Evolutionary conservation across 2,888 invertebrate genomes (phyloP).

Genomic region (Andricus curvator): DNA sequence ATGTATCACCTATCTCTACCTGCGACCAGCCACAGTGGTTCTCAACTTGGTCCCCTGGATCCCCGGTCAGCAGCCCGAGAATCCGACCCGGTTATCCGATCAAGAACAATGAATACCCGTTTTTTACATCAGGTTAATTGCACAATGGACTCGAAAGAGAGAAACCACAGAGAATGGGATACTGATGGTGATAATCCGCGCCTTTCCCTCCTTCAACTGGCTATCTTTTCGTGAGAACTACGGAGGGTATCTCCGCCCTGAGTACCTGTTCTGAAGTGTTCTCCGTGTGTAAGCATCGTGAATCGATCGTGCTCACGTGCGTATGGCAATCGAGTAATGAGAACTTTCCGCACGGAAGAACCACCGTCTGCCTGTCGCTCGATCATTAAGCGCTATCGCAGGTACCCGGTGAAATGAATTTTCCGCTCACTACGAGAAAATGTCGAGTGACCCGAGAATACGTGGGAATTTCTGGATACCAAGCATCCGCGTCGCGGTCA

Average conservation of each 20-base stretch:
- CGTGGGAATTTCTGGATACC: constrained; percentile 53
- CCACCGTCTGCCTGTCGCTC: constrained; percentile 50
- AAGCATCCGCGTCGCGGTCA: constrained; percentile 33
- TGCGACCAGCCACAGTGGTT: constrained; percentile 47
- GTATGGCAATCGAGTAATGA: constrained; percentile 54
- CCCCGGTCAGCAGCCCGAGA: background rate
- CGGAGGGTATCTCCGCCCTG: constrained; percentile 40
- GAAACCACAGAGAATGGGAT: constrained; percentile 5
- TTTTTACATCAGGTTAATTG: constrained; percentile 25
- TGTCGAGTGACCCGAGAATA: constrained; percentile 46
- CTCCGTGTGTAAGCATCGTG: constrained; percentile 43
- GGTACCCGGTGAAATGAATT: constrained; percentile 51
- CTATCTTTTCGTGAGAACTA: constrained; percentile 47
- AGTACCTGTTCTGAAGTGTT: constrained; percentile 18
- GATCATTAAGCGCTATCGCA: constrained; percentile 49
- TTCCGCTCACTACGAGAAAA: constrained; percentile 53
- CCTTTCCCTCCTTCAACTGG: constrained; percentile 15
- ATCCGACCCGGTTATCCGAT: background rate
- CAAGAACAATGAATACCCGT: constrained; percentile 31
- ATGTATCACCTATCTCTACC: constrained; percentile 51
- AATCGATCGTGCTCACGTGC: constrained; percentile 54
- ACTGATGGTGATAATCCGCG: constrained; percentile 23
- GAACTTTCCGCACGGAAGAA: constrained; percentile 55
- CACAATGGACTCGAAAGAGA: constrained; percentile 11
- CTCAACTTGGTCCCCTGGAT: constrained; percentile 27